These are phyloP conservation scores for Drosophila atroscutellata DNA, from an alignment of 2,888 invertebrate genomes.

Conservation along the genomic window DNA sequence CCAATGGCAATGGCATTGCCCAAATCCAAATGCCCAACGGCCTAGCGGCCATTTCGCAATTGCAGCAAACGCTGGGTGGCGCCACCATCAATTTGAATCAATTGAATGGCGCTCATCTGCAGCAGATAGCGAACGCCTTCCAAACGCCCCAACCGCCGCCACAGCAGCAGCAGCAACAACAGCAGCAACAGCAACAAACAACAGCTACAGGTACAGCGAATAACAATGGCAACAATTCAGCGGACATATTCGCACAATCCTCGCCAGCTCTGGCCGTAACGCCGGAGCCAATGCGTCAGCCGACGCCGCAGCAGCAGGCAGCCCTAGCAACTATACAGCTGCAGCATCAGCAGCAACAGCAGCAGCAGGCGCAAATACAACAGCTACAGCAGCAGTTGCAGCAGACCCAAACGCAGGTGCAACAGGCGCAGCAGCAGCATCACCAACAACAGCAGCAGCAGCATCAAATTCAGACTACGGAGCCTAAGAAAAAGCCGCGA, in stretches of 20 bases:
- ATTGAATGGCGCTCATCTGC: constrained; percentile 83
- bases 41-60: constrained; percentile 83
- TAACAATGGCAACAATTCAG: constrained; percentile 34
- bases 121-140: constrained; percentile 83
- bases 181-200: constrained; percentile 27
- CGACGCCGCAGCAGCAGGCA: constrained; percentile 79
- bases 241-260: constrained; percentile 75
- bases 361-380: constrained; percentile 73
- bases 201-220: constrained; percentile 32
- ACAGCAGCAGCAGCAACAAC: constrained; percentile 37
- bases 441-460: constrained; percentile 54
- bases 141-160: constrained; percentile 82
- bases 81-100: constrained; percentile 84
- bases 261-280: constrained; percentile 81
- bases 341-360: constrained; percentile 79
- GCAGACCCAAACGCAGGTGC: constrained; percentile 74
- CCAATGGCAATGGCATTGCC: constrained; percentile 83
- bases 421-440: constrained; percentile 63
- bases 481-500: constrained; percentile 77
- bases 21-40: constrained; percentile 85
- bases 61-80: constrained; percentile 83
- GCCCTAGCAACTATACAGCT: constrained; percentile 78
- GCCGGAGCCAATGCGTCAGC: constrained; percentile 82
- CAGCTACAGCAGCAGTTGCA: constrained; percentile 68
- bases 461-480: constrained; percentile 41